Conservation (phyloP, 2,888 invertebrate species). For the Trisateles emortualis region DNA sequence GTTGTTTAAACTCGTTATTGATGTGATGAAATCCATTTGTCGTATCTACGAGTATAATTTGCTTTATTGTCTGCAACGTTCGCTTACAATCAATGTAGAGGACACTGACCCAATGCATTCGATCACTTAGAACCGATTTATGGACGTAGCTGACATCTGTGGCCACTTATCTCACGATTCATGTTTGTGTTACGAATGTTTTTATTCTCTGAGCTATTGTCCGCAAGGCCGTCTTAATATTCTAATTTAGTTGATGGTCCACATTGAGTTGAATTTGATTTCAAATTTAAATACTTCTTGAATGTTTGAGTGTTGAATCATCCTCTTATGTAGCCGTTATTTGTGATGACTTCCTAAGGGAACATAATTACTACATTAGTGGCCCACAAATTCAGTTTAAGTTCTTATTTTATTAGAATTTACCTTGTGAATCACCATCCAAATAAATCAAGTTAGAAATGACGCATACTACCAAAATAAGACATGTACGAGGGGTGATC, state of each 20-base stretch:
- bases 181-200: conserved; percentile 28
- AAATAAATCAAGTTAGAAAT: conserved; percentile 21
- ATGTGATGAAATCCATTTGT: conserved; percentile 55
- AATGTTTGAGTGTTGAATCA: conserved; percentile 58
- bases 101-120: conserved; percentile 75
- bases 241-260: conserved; percentile 36
- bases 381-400: conserved; percentile 27
- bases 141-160: conserved; percentile 58
- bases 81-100: conserved; percentile 70
- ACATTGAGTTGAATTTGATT: conserved; percentile 42
- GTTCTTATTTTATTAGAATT: conserved; percentile 12
- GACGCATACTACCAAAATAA: conserved; percentile 10
- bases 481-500: too few relatives aligned
- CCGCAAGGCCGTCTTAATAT: conserved; percentile 35
- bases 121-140: conserved; percentile 66
- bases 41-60: conserved; percentile 62
- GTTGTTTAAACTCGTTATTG: conserved; percentile 52
- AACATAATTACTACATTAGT: conserved; percentile 22
- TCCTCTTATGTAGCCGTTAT: conserved; percentile 44
- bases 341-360: conserved; percentile 33
- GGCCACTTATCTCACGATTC: conserved; percentile 41
- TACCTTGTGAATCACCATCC: conserved; percentile 9
- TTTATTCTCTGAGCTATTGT: conserved; percentile 24
- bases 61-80: conserved; percentile 71
- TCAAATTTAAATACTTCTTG: conserved; percentile 52